Evolutionary conservation across 2,113 vertebrate species (phyloP).

Genomic region (Leptobrachium ailaonicum): DNA sequence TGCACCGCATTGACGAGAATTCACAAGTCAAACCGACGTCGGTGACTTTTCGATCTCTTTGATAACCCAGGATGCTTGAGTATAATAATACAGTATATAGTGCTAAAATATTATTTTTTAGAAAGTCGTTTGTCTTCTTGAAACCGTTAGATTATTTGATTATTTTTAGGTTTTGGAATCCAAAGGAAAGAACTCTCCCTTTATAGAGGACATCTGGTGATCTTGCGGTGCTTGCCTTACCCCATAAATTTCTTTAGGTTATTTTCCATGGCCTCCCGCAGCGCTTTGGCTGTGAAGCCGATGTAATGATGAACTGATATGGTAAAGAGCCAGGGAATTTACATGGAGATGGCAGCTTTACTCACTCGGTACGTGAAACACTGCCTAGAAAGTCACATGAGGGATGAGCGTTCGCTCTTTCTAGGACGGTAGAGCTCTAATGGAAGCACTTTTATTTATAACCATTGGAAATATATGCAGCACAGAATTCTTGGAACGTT

Average conservation of each 20-base stretch:
- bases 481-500: too few species aligned
- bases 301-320: neutral
- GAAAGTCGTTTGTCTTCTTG: too few species aligned
- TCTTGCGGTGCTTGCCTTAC: neutral
- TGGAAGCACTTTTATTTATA: neutral
- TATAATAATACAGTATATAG: too few species aligned
- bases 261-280: neutral
- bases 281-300: neutral
- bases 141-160: too few species aligned
- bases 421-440: neutral
- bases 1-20: too few species aligned
- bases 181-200: neutral
- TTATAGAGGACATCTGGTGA: neutral
- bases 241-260: neutral
- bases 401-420: neutral
- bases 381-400: neutral
- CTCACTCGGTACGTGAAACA: neutral
- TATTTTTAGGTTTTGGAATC: too few species aligned
- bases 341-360: neutral
- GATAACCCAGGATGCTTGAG: too few species aligned
- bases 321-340: neutral
- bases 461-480: neutral
- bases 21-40: too few species aligned
- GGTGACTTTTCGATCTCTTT: too few species aligned
- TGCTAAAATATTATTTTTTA: too few species aligned